phyloP scores from a whole-genome alignment of 2,888 invertebrate species.

The Branchinecta sandiegonensis region DNA sequence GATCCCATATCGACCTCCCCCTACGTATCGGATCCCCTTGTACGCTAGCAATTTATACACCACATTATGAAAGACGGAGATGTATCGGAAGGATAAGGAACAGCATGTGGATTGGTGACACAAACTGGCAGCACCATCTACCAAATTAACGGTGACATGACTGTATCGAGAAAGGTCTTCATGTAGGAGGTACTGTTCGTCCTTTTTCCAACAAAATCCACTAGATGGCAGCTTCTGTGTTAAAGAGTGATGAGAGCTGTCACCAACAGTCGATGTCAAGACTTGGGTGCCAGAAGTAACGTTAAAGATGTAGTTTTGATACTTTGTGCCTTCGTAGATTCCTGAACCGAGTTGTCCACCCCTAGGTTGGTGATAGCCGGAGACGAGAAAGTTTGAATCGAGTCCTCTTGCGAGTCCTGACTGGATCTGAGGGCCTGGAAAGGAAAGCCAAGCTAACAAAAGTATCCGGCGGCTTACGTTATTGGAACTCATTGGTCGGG shows the following conservation, averaged over 20 bases:
- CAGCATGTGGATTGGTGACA: background rate
- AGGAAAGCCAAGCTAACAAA: conserved; percentile 15
- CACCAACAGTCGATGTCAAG: background rate
- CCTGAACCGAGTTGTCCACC: conserved; percentile 55
- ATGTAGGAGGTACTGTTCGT: background rate
- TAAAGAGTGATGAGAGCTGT: background rate
- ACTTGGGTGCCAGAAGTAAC: background rate
- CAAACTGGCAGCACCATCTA: background rate
- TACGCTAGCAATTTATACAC: background rate
- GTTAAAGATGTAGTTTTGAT: background rate
- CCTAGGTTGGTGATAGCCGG: conserved; percentile 50
- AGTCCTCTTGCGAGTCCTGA: conserved; percentile 51
- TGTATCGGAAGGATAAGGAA: background rate
- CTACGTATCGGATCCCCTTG: background rate
- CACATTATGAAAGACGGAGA: background rate
- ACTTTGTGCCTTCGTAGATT: conserved; percentile 40
- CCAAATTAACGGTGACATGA: background rate
- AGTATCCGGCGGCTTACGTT: too few species aligned
- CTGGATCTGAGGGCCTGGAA: conserved; percentile 49
- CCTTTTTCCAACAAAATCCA: background rate
- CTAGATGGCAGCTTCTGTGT: background rate
- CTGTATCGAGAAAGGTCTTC: background rate
- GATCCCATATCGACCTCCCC: background rate
- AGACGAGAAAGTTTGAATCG: conserved; percentile 51
- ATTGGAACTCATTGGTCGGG: too few species aligned